Evolutionary conservation across 2,888 invertebrate species (phyloP).

Genomic region (Cephus runcator): DNA sequence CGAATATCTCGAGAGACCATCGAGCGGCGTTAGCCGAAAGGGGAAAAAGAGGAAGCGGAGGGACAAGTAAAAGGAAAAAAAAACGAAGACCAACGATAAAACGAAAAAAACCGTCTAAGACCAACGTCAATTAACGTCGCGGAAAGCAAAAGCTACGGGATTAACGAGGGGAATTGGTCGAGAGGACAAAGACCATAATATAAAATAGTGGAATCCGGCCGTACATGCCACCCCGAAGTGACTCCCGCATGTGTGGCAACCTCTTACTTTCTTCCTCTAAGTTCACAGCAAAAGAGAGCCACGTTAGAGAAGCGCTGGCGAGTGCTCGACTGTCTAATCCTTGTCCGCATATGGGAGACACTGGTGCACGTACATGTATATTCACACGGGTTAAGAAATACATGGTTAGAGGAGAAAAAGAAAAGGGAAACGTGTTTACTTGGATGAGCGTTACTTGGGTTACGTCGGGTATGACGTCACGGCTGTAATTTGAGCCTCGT

Average conservation of each 20-base stretch:
- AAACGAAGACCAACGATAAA: neutral
- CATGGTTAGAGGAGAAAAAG: neutral
- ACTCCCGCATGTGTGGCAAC: neutral
- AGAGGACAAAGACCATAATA: neutral
- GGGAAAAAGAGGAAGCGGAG: neutral
- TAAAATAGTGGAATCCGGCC: neutral
- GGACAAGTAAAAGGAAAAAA: neutral
- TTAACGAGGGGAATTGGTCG: conserved; percentile 8
- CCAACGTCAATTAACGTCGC: neutral
- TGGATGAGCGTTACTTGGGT: neutral
- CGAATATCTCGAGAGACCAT: neutral
- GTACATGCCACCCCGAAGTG: neutral
- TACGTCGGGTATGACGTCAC: conserved; percentile 6
- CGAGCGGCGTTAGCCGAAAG: neutral
- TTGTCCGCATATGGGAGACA: neutral
- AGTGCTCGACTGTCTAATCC: neutral
- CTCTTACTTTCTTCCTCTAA: neutral
- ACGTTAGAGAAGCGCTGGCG: neutral
- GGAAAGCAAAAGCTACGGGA: neutral
- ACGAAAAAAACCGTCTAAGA: neutral
- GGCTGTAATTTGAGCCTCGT: neutral
- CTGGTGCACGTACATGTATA: neutral
- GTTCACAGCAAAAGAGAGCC: neutral
- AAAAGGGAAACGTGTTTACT: neutral
- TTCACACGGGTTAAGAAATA: neutral